Evolutionary conservation across 2,113 vertebrate species (phyloP), one percentile per base, ranked within the genome.

Genomic region (Nasalis larvatus): DNA sequence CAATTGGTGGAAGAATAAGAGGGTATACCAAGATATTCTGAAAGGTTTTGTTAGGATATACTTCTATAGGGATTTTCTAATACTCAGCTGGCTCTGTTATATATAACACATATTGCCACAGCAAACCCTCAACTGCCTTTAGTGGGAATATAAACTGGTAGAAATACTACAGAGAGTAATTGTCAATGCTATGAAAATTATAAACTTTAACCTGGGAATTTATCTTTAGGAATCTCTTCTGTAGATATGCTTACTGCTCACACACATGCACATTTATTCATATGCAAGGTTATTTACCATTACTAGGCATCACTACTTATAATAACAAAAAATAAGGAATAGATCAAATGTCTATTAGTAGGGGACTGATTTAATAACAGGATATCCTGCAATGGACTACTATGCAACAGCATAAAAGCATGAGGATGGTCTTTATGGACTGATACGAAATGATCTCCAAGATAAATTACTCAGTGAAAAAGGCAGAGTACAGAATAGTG

Each of bases 261-360:
- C 25, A 73, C 16, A 84, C 30, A 45, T 2, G 6, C 21, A 16
- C 13, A 76, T 45, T 25, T 52, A 87, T n/a, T 11, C 20, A 58
- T 0, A 14, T 63, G 35, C 35, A 86, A 47, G 3, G 17, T 93
- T 81, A 85, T 20, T 88, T 52, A 49, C 6, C 40, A 76, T 45
- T 30, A 45, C 3, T 76, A 76, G 40, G 32, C 13, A 73, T 42
- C 56, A 42, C 37, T 76, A 80, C n/a, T 45, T 56, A 77, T 18
- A 76, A 37, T 1, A 92, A 58, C 6, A 87, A 93, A 77, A 90
- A 32, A 76, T n/a, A 10, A 60, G 56, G 17, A 91, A 42, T 23
- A 95, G 73, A 86, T 77, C 58, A 89, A 54, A 85, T 89, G 30
- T 35, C 68, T 54, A 63, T 40, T 17, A 77, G 30, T 17, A 84